phyloP scores from a whole-genome alignment of 2,797 vertebrate genomes.

The Botia kubotai region DNA sequence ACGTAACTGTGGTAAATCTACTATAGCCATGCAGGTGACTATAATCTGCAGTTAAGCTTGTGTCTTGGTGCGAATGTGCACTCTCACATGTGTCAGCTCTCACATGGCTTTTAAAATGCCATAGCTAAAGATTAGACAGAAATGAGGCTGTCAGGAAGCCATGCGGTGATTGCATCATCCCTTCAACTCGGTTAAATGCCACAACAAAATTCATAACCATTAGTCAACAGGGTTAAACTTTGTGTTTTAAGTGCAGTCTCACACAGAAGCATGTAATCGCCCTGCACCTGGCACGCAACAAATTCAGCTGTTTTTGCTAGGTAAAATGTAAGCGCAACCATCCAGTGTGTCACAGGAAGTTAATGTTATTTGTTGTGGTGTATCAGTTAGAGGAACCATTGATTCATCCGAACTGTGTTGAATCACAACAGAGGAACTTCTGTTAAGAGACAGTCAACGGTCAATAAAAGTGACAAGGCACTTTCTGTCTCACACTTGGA shows the following conservation, averaged over 20 bases:
- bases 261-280: constrained; percentile 17
- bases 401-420: constrained; percentile 41
- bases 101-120: constrained; percentile 32
- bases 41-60: not conserved
- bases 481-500: constrained; percentile 60
- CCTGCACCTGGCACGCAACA: constrained; percentile 46
- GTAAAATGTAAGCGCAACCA: constrained; percentile 58
- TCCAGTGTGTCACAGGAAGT: not conserved
- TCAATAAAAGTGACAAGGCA: constrained; percentile 56
- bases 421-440: constrained; percentile 29
- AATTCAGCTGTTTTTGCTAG: constrained; percentile 22
- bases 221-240: constrained; percentile 7
- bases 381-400: constrained; percentile 59
- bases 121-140: constrained; percentile 45
- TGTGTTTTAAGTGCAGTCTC: not conserved
- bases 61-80: constrained; percentile 6
- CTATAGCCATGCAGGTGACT: not conserved
- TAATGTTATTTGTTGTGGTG: constrained; percentile 13
- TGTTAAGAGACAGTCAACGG: not conserved
- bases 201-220: not conserved
- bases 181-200: not conserved
- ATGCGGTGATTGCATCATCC: constrained; percentile 39
- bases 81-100: constrained; percentile 30
- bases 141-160: constrained; percentile 19
- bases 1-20: not conserved